Percentiles rank a stretch among this genome's conserved stretches.
phyloP scores from a whole-genome alignment of 2,113 vertebrate genomes.

The Eulemur rufifrons region DNA sequence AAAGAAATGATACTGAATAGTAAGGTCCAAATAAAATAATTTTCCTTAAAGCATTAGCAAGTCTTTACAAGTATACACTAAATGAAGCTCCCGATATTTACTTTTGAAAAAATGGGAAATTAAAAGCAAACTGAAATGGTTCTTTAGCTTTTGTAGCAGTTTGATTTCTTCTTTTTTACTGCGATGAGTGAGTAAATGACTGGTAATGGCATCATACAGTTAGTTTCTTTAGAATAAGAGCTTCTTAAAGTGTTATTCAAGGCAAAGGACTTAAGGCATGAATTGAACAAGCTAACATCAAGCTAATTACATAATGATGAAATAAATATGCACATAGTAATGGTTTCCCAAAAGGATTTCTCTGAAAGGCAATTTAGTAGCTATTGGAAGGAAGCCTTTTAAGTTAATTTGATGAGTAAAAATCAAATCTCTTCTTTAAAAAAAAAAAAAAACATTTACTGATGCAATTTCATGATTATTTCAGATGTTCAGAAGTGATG shows the following conservation, averaged over 20 bases:
- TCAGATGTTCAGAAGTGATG: conserved; percentile 44
- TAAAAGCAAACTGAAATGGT: conserved; percentile 40
- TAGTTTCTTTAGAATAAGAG: conserved; percentile 38
- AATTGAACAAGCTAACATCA: conserved; percentile 40
- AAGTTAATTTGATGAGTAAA: conserved; percentile 66
- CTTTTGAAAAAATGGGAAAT: conserved; percentile 49
- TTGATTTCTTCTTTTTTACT: conserved; percentile 27
- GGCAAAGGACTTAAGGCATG: conserved; percentile 6
- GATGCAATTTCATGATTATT: neutral
- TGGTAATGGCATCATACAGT: conserved; percentile 26
- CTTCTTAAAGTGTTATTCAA: conserved; percentile 47
- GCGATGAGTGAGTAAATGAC: conserved; percentile 46
- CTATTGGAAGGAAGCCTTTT: conserved; percentile 31
- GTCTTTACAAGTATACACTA: conserved; percentile 27
- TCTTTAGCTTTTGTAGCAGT: conserved; percentile 6
- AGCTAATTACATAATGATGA: conserved; percentile 12
- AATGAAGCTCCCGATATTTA: conserved; percentile 33
- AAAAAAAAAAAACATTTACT: conserved; percentile 13
- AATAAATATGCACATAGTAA: conserved; percentile 44
- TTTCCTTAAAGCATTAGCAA: conserved; percentile 5
- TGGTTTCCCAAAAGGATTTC: conserved; percentile 34
- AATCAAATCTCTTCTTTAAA: conserved; percentile 54
- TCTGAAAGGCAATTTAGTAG: conserved; percentile 54
- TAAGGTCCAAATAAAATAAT: conserved; percentile 15
- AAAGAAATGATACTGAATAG: neutral